Evolutionary conservation across 2,888 invertebrate species (phyloP).

Genomic region (Hoplodrina ambigua): DNA sequence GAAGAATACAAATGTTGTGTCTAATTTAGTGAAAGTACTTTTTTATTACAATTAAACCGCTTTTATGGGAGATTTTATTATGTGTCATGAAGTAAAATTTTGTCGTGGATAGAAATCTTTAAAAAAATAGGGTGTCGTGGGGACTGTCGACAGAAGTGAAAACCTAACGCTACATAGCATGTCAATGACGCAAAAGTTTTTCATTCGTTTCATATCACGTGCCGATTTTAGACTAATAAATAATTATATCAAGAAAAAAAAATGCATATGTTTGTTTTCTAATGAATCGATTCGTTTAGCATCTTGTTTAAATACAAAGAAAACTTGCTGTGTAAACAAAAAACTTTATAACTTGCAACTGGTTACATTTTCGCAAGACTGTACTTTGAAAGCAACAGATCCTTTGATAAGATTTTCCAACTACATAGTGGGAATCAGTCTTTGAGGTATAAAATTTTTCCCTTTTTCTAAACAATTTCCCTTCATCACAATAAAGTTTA

Average conservation of each 20-base stretch:
- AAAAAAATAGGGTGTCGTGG: not conserved
- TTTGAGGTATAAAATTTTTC: constrained; percentile 1
- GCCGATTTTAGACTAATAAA: not conserved
- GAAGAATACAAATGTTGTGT: constrained; percentile 31
- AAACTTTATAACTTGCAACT: not conserved
- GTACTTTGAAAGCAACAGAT: constrained; percentile 19
- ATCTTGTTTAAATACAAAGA: not conserved
- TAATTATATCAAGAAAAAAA: not conserved
- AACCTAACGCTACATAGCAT: too few species aligned
- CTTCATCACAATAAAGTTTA: constrained; percentile 9
- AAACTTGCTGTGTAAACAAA: constrained; percentile 1
- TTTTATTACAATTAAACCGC: constrained; percentile 44
- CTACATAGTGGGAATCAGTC: constrained; percentile 12
- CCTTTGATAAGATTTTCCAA: constrained; percentile 14
- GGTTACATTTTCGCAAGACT: not conserved
- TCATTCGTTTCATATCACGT: not conserved
- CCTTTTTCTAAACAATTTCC: constrained; percentile 12
- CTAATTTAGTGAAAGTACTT: constrained; percentile 33
- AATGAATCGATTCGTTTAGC: not conserved
- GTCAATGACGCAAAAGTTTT: too few species aligned
- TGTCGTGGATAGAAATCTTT: not conserved
- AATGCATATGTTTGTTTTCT: not conserved
- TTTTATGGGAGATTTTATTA: constrained; percentile 28
- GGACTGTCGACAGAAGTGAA: too few species aligned
- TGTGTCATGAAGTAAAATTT: constrained; percentile 33